Evolutionary conservation across 2,888 invertebrate species (phyloP).

Genomic region (Drosophila antonietae): DNA sequence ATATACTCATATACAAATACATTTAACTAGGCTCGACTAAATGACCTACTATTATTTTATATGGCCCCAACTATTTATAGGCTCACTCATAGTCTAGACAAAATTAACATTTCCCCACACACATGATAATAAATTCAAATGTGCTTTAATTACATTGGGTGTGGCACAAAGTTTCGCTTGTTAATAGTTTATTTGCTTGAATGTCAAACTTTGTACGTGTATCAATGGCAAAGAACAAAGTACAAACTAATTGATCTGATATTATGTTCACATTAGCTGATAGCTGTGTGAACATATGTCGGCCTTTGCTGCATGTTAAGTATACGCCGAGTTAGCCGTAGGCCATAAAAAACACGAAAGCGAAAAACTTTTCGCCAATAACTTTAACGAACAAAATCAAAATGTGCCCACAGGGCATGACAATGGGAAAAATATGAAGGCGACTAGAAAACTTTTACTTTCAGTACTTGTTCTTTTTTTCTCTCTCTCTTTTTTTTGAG

Average conservation of each 20-base stretch:
- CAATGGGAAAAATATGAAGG: constrained; percentile 20
- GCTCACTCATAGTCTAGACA: not conserved
- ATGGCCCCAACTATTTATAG: not conserved
- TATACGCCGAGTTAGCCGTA: constrained; percentile 46
- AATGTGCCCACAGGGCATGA: constrained; percentile 57
- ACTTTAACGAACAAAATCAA: constrained; percentile 55
- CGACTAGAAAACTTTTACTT: constrained; percentile 56
- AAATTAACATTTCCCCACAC: not conserved
- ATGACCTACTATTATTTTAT: not conserved
- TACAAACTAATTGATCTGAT: constrained; percentile 59
- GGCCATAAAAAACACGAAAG: constrained; percentile 44
- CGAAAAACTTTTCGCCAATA: constrained; percentile 57
- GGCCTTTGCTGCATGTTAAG: constrained; percentile 43
- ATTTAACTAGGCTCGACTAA: not conserved
- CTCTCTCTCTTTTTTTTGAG: not conserved
- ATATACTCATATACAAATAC: no score
- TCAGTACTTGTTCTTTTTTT: constrained; percentile 2
- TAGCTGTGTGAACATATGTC: constrained; percentile 26
- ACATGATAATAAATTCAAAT: constrained; percentile 7
- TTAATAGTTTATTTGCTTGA: constrained; percentile 14
- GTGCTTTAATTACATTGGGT: constrained; percentile 3
- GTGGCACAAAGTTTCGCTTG: not conserved
- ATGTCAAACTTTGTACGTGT: constrained; percentile 6
- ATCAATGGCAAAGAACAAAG: constrained; percentile 13
- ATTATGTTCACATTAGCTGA: constrained; percentile 54